Percentiles rank a stretch among this genome's conserved stretches.
These are phyloP conservation scores for Tokudaia tokunoshimensis DNA, from an alignment of 2,797 vertebrate genomes.

Conservation along the genomic window DNA sequence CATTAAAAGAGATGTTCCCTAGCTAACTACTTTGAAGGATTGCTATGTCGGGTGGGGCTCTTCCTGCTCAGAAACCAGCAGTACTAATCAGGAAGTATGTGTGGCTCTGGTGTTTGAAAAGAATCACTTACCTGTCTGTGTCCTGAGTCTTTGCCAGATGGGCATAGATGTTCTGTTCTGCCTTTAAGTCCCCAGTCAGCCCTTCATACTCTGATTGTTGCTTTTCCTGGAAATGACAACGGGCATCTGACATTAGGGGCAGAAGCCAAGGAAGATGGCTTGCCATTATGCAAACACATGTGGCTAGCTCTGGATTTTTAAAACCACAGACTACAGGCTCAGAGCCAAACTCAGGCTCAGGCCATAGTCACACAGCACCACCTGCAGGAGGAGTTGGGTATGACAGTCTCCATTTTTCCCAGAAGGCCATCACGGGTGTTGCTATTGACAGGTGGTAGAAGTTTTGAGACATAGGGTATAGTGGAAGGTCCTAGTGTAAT, in stretches of 20 bases:
- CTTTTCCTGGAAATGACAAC: conserved; percentile 85
- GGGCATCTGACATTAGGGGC: conserved; percentile 37
- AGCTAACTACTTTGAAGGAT: not conserved
- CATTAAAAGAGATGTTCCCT: not conserved
- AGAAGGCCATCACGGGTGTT: too few relatives aligned
- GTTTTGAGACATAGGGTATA: not conserved
- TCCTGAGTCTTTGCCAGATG: conserved; percentile 93
- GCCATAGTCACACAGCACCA: conserved; percentile 54
- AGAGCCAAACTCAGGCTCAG: conserved; percentile 5
- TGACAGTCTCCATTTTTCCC: not conserved
- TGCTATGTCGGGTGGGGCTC: not conserved
- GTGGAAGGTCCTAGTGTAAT: not conserved
- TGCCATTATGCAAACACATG: not conserved
- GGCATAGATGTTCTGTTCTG: conserved; percentile 94
- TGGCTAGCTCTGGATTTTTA: conserved; percentile 14
- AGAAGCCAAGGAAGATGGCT: conserved; percentile 25
- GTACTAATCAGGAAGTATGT: not conserved
- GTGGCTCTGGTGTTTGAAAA: not conserved
- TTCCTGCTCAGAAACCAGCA: not conserved
- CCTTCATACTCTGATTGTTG: conserved; percentile 91
- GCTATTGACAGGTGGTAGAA: not conserved
- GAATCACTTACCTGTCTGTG: conserved; percentile 92
- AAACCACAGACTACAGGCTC: not conserved
- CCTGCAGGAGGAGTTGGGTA: conserved; percentile 66
- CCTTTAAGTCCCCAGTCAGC: conserved; percentile 92